Percentiles rank a stretch among this genome's conserved stretches.
phyloP scores from a whole-genome alignment of 2,888 invertebrate genomes.

The Biston betularia region DNA sequence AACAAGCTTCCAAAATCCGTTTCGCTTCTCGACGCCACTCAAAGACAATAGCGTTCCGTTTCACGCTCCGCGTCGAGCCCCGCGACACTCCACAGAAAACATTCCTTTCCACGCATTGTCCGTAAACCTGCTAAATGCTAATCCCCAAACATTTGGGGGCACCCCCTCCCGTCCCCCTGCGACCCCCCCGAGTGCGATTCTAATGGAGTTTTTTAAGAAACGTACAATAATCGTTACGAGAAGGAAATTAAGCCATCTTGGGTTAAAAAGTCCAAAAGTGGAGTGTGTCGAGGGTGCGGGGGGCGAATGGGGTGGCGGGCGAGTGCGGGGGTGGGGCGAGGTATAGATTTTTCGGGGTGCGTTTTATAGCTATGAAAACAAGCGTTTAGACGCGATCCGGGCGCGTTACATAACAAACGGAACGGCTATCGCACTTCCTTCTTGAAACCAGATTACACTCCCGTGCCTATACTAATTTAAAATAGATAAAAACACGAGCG shows the following conservation, averaged over 20 bases:
- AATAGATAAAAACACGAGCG: no score
- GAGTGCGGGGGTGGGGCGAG: conserved; percentile 48
- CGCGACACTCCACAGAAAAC: conserved; percentile 46
- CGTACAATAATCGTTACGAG: conserved; percentile 67
- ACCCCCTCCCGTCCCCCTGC: conserved; percentile 42
- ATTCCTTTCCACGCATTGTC: conserved; percentile 57
- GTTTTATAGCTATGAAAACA: conserved; percentile 66
- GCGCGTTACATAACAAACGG: conserved; percentile 40
- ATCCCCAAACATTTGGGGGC: conserved; percentile 57
- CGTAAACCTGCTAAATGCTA: conserved; percentile 65
- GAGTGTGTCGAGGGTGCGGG: conserved; percentile 52
- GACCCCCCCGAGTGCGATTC: conserved; percentile 57
- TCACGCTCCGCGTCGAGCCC: conserved; percentile 30
- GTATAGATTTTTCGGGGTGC: conserved; percentile 74
- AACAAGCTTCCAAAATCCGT: conserved; percentile 32
- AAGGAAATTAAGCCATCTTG: conserved; percentile 83
- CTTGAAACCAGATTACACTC: not conserved
- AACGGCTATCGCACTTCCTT: conserved; percentile 24
- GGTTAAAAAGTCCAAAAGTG: conserved; percentile 78
- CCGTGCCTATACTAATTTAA: not conserved
- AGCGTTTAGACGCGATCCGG: conserved; percentile 66
- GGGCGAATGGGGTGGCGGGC: conserved; percentile 31
- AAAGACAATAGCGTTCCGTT: conserved; percentile 47
- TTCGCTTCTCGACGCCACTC: conserved; percentile 43
- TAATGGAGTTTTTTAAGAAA: conserved; percentile 76